These are phyloP conservation scores for Cydia strobilella DNA, from an alignment of 1,140 invertebrate genomes.

Conservation along the genomic window DNA sequence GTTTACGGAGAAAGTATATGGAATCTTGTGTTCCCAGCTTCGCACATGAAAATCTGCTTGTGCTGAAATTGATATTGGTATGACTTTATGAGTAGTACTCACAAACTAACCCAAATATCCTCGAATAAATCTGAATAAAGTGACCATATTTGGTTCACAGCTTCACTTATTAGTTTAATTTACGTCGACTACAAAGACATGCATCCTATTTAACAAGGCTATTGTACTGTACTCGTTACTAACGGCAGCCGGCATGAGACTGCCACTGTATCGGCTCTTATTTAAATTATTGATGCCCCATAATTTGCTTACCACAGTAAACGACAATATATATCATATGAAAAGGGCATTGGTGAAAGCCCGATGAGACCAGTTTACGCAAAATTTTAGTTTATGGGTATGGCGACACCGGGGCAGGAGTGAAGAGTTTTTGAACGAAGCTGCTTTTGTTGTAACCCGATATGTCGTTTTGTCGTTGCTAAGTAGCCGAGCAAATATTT, in stretches of 20 bases:
- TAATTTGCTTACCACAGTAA: slow-evolving; percentile 25
- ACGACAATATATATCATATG: slow-evolving; percentile 18
- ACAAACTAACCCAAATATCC: too few species aligned
- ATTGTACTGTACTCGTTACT: slow-evolving; percentile 11
- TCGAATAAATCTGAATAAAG: neutral
- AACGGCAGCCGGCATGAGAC: neutral
- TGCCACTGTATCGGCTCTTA: neutral
- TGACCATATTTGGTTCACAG: neutral
- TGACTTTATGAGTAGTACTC: neutral
- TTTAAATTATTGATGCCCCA: slow-evolving; percentile 6
- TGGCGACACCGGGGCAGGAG: slow-evolving; percentile 5
- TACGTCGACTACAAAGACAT: neutral
- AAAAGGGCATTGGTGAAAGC: slow-evolving; percentile 26
- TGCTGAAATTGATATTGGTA: neutral
- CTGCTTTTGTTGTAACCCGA: slow-evolving; percentile 11
- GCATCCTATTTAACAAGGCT: slow-evolving; percentile 1
- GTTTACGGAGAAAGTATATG: slow-evolving; percentile 49
- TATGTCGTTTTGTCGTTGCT: slow-evolving; percentile 12
- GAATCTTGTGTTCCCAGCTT: slow-evolving; percentile 35
- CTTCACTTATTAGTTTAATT: neutral
- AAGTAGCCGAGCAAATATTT: slow-evolving; percentile 24
- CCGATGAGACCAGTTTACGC: slow-evolving; percentile 11
- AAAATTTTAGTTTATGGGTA: slow-evolving; percentile 24
- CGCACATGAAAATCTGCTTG: slow-evolving; percentile 31
- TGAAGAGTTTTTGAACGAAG: slow-evolving; percentile 2